phyloP scores from a whole-genome alignment of 30 jellyfish, hydroid and myxozoan species.

The Aurelia aurita complex sp. Pacific region DNA sequence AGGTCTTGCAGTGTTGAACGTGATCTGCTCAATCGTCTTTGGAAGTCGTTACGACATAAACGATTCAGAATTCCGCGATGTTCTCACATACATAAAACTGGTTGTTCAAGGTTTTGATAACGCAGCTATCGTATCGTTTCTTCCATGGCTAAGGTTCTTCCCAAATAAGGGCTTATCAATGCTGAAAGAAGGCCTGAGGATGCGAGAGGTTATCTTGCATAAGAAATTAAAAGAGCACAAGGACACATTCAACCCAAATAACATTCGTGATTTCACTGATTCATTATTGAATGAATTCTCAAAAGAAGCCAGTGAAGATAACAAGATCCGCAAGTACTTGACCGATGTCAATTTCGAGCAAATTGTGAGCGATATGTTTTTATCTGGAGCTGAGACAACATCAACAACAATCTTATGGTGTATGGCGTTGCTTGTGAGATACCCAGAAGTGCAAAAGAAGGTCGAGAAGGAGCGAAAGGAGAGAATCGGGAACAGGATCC shows the following conservation, averaged over 20 bases:
- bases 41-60: conserved; percentile 67
- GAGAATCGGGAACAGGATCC: conserved; percentile 69
- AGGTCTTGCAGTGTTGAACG: conserved; percentile 73
- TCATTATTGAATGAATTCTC: conserved; percentile 47
- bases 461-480: conserved; percentile 50
- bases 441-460: conserved; percentile 80
- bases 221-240: conserved; percentile 50
- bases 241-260: conserved; percentile 56
- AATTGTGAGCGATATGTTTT: conserved; percentile 69
- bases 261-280: conserved; percentile 77
- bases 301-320: conserved; percentile 50
- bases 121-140: conserved; percentile 41
- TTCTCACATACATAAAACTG: conserved; percentile 24
- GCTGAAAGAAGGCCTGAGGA: conserved; percentile 47
- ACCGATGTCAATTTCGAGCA: conserved; percentile 59
- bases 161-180: conserved; percentile 60
- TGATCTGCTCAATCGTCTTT: conserved; percentile 74
- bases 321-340: conserved; percentile 19
- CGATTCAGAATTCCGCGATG: conserved; percentile 66
- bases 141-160: conserved; percentile 88
- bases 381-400: conserved; percentile 80
- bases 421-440: conserved; percentile 47
- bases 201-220: conserved; percentile 60
- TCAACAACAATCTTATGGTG: conserved; percentile 77
- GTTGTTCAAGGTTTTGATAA: conserved; percentile 65